Percentiles rank a stretch among this genome's conserved stretches.
phyloP scores from a whole-genome alignment of 1,140 invertebrate species.

The Branchinecta lindahli region DNA sequence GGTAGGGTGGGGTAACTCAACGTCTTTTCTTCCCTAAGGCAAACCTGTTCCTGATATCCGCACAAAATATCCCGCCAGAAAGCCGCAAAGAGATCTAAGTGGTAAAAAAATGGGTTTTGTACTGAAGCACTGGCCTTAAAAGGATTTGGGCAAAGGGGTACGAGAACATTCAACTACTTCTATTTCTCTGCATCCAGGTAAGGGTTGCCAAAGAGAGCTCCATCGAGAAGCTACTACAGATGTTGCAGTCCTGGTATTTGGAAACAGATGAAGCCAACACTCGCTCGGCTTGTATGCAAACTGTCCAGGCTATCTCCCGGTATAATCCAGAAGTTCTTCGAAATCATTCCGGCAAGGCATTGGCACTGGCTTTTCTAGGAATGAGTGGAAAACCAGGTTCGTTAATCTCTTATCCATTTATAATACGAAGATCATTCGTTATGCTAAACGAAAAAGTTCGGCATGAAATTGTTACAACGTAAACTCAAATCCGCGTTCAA shows the following conservation, averaged over 20 bases:
- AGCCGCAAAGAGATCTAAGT: too few relatives aligned
- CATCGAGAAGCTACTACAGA: conserved; percentile 66
- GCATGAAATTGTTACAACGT: too few relatives aligned
- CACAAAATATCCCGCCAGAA: too few relatives aligned
- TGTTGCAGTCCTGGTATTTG: conserved; percentile 60
- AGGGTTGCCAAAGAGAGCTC: conserved; percentile 70
- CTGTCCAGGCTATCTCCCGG: conserved; percentile 61
- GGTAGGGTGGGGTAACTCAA: too few relatives aligned
- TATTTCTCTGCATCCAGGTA: conserved; percentile 16
- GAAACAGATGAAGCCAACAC: conserved; percentile 56
- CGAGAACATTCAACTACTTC: not conserved
- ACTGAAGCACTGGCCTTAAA: too few relatives aligned
- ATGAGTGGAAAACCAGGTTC: conserved; percentile 57
- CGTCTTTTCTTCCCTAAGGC: too few relatives aligned
- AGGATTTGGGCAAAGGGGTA: too few relatives aligned
- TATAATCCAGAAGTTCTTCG: conserved; percentile 67
- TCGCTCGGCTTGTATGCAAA: conserved; percentile 54
- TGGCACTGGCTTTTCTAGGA: conserved; percentile 72
- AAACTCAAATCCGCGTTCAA: too few relatives aligned
- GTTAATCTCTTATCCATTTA: conserved; percentile 19
- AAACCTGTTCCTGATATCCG: too few relatives aligned
- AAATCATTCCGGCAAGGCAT: conserved; percentile 53
- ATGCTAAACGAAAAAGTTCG: too few relatives aligned
- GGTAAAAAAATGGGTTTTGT: too few relatives aligned
- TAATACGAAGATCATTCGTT: too few relatives aligned